Evolutionary conservation across 2,113 vertebrate species (phyloP).

Genomic region (Tetraodon nigroviridis): DNA sequence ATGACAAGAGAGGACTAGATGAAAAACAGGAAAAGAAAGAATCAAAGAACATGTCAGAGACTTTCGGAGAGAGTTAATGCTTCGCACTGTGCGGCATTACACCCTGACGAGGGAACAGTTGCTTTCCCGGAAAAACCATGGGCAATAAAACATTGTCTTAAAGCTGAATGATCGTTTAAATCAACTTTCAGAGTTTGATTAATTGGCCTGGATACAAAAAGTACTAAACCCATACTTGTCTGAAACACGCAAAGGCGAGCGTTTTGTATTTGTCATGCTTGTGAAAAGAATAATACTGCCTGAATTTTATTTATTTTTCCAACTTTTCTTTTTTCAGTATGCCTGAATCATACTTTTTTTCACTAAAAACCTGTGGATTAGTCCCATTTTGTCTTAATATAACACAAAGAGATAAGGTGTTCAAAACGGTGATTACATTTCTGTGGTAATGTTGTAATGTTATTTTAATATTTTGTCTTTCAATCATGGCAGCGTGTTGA

Average conservation of each 20-base stretch:
- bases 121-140: slow-evolving; percentile 22
- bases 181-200: slow-evolving; percentile 30
- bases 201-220: slow-evolving; percentile 36
- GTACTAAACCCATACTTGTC: slow-evolving; percentile 32
- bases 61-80: slow-evolving; percentile 22
- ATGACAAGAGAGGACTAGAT: slow-evolving; percentile 38
- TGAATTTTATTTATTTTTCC: slow-evolving; percentile 7
- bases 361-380: background rate
- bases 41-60: slow-evolving; percentile 55
- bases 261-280: slow-evolving; percentile 1
- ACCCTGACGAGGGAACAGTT: slow-evolving; percentile 26
- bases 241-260: slow-evolving; percentile 8
- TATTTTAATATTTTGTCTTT: background rate
- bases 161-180: slow-evolving; percentile 1
- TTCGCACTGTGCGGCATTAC: slow-evolving; percentile 3
- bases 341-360: background rate
- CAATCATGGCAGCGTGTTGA: background rate
- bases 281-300: slow-evolving; percentile 7
- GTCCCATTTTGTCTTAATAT: too few relatives aligned
- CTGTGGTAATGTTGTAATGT: too few relatives aligned
- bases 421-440: too few relatives aligned
- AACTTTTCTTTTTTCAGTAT: slow-evolving; percentile 4
- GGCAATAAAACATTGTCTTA: slow-evolving; percentile 28
- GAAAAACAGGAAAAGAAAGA: slow-evolving; percentile 43
- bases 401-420: too few relatives aligned